phyloP scores from a whole-genome alignment of 2,113 vertebrate genomes.

The Chrysemys picta region DNA sequence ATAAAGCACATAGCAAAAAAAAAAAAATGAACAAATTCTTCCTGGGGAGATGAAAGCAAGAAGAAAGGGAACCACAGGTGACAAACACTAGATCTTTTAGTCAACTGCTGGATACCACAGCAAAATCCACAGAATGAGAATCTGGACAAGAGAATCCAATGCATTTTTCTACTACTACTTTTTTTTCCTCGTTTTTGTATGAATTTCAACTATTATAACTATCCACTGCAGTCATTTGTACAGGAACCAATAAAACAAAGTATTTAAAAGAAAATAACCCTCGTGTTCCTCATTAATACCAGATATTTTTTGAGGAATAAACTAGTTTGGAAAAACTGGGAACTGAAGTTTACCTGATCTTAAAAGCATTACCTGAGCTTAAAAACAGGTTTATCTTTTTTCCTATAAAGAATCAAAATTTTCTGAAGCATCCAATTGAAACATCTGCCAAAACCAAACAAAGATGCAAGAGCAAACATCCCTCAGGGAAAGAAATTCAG shows the following conservation, averaged over 20 bases:
- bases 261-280: background rate
- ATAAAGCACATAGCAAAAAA: background rate
- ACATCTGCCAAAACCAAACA: background rate
- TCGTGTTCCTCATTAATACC: background rate
- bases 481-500: background rate
- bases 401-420: background rate
- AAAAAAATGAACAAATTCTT: background rate
- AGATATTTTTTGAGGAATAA: background rate
- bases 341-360: background rate
- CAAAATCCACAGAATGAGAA: constrained; percentile 33
- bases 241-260: too few species aligned
- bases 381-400: background rate
- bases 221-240: background rate
- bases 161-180: background rate
- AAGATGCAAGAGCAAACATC: background rate
- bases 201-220: background rate
- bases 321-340: background rate
- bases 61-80: background rate
- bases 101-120: background rate
- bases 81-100: background rate
- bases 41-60: background rate
- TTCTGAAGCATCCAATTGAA: background rate
- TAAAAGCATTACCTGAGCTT: background rate
- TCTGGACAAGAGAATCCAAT: constrained; percentile 33
- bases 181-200: background rate